Evolutionary conservation across 2,888 invertebrate genomes (phyloP), one percentile per base, ranked within the genome.

Genomic region (Phengaris alcon): DNA sequence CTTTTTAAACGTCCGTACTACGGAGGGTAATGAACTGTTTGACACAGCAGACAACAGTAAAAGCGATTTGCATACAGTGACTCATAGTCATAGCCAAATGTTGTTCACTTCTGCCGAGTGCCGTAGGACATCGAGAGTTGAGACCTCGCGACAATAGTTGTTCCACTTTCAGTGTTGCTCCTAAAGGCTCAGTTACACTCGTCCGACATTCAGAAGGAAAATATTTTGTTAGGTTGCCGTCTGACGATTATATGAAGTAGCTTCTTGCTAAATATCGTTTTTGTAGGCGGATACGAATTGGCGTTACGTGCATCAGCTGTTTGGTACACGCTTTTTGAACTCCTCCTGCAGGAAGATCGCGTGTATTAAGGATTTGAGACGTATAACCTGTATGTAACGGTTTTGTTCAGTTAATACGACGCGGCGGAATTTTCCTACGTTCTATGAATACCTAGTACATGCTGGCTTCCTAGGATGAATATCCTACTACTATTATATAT

Each of bases 101-200:
- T 64, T 35, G 35, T 35, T 64, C 12, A 64, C 35, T 35, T 12
- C 64, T 64, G 22, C 22, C 22, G 8, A n/a, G n/a, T 13, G 55
- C 55, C 13, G 64, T 9, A 59, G 59, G 59, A 64, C 59, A 57
- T 15, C 0, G 57, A 15, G 57, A 15, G 35, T 35, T 35, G 52
- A 52, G 52, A 52, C 64, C 35, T 64, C 64, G 6, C 64, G 44
- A 64, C 64, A 64, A 44, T 64, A 64, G 35, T 7, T 64, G 64
- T 5, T 35, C 64, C 35, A 64, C 64, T 44, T 64, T 13, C 35
- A 6, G 12, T 64, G 64, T 64, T 10, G 44, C 35, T 64, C 35
- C 12, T 64, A 12, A 35, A 13, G 35, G 12, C 12, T 64, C 22
- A 10, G 35, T 44, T 44, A 64, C 35, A 64, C 2, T 64, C 64